Evolutionary conservation across 2,888 invertebrate genomes (phyloP), one percentile per base, ranked within the genome.

Genomic region (Antitype chi): DNA sequence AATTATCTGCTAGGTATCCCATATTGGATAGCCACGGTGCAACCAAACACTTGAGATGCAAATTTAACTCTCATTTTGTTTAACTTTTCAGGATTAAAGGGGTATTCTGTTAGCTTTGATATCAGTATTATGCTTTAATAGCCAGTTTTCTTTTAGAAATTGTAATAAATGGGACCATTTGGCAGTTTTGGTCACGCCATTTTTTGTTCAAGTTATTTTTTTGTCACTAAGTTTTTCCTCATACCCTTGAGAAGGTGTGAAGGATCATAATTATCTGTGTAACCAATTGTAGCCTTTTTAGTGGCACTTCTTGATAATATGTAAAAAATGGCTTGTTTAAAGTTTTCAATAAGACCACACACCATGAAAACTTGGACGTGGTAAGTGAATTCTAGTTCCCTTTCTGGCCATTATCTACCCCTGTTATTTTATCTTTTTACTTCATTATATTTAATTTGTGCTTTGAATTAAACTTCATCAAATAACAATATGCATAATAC

Each of bases 331-430:
- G 38, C 5, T 15, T 72, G 67, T 6, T 71, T 66, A 6, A 25
- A 66, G 1, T 67, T 72, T 53, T 66, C 23, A 17, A 64, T 68
- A 9, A 55, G 5, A 38, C 53, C 72, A 55, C 72, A 38, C 23
- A 67, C 0, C 43, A 68, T 67, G 2, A 55, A 73, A 0, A 73
- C 72, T 70, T 70, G 55, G 28, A 25, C 69, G 17, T 53, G 67
- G n/a, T 67, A 15, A 17, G 71, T 68, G 55, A 72, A 72, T 43
- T 70, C 28, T 28, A 28, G 2, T n/a, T 20, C 17, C 38, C 52
- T 52, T 67, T 38, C n/a, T 52, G 25, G 9, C 68, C 49, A 52
- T 71, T 71, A 0, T 71, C 70, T 0, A 71, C 32, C 0, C 67
- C 49, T 25, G 32, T 52, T 2, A 66, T 15, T 66, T 71, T 38